phyloP scores from a whole-genome alignment of 2,113 vertebrate genomes.

The Leptobrachium leishanense region DNA sequence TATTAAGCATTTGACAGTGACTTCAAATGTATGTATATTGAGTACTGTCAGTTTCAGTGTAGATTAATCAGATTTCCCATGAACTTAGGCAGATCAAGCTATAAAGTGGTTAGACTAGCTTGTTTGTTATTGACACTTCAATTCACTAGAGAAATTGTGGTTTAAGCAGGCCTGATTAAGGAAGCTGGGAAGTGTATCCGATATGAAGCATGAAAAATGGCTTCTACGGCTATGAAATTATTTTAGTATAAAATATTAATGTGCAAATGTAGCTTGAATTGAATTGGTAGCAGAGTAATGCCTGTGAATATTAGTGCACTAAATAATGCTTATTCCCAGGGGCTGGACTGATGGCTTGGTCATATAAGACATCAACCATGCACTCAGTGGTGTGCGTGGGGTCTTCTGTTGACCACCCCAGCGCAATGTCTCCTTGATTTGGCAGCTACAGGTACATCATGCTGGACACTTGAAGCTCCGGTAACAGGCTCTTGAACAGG shows the following conservation, averaged over 20 bases:
- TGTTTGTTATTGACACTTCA: neutral
- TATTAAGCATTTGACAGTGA: neutral
- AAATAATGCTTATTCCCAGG: neutral
- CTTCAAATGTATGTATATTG: neutral
- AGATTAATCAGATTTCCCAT: constrained; percentile 1
- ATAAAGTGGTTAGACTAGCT: neutral
- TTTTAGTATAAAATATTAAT: neutral
- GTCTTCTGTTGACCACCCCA: no score
- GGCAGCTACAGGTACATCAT: no score
- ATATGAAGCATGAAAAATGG: neutral
- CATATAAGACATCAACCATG: no score
- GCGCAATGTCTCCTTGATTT: no score
- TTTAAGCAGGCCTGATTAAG: neutral
- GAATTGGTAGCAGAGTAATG: neutral
- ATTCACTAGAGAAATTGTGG: neutral
- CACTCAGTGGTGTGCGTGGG: no score
- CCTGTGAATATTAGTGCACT: neutral
- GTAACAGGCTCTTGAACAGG: no score
- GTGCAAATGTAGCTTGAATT: neutral
- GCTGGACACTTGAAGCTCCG: no score
- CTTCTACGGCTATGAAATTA: neutral
- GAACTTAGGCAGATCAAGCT: constrained; percentile 2
- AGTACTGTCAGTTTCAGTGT: neutral
- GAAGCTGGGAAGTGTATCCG: neutral
- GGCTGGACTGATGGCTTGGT: no score